These are phyloP conservation scores for Xylocampa areola DNA, from an alignment of 2,888 invertebrate species.

Conservation along the genomic window DNA sequence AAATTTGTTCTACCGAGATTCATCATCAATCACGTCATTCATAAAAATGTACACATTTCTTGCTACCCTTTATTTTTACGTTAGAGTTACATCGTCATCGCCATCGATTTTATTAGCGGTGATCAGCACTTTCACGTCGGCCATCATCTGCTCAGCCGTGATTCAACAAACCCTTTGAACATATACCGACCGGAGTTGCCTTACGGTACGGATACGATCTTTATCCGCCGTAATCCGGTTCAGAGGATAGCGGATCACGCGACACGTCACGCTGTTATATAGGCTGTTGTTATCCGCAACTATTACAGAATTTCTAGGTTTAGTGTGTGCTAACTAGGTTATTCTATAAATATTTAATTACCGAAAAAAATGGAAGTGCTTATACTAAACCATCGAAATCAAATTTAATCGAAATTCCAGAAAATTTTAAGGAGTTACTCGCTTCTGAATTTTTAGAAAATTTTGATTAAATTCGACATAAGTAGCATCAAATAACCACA, in stretches of 20 bases:
- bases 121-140: background rate
- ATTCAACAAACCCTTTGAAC: conserved; percentile 14
- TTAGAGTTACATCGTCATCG: conserved; percentile 29
- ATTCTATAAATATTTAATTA: too few species aligned
- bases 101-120: conserved; percentile 20
- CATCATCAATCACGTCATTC: background rate
- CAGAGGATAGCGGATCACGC: conserved; percentile 5
- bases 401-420: too few species aligned
- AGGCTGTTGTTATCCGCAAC: conserved; percentile 1
- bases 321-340: too few species aligned
- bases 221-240: conserved; percentile 11
- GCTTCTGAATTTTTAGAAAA: too few species aligned
- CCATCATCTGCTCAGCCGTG: conserved; percentile 2
- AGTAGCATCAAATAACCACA: too few species aligned
- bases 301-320: conserved; percentile 1
- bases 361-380: too few species aligned
- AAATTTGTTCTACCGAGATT: too few species aligned
- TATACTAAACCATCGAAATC: too few species aligned
- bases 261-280: conserved; percentile 5
- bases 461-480: too few species aligned
- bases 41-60: conserved; percentile 4
- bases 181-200: background rate
- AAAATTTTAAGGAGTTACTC: too few species aligned
- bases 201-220: conserved; percentile 1
- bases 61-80: conserved; percentile 5